Evolutionary conservation across 2,888 invertebrate species (phyloP).

Genomic region (Dolichopus griseipennis): DNA sequence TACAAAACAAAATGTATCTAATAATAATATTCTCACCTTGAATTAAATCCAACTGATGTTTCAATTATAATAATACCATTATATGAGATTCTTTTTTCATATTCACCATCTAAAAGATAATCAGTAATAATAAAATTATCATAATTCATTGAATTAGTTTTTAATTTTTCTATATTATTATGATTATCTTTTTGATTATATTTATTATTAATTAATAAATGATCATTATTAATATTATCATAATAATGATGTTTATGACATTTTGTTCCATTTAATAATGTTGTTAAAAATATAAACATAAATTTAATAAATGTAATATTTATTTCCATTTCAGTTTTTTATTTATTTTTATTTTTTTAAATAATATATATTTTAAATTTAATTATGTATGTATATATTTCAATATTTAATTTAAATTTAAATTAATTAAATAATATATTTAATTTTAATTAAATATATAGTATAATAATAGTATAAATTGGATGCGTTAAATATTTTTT

Average conservation of each 20-base stretch:
- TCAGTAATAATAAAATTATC: conserved; percentile 59
- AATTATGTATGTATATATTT: too few species aligned
- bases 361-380: too few species aligned
- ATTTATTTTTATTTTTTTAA: not conserved
- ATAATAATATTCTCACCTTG: not conserved
- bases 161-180: not conserved
- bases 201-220: not conserved
- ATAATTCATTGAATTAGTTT: conserved; percentile 27
- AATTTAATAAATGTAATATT: not conserved
- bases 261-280: not conserved
- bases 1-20: too few species aligned
- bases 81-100: conserved; percentile 55
- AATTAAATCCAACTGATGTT: conserved; percentile 48
- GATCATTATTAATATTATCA: not conserved
- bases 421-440: too few species aligned
- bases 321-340: not conserved
- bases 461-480: too few species aligned
- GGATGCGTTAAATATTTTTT: too few species aligned
- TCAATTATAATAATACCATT: conserved; percentile 59
- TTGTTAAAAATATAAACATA: not conserved
- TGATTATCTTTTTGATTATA: not conserved
- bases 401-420: too few species aligned
- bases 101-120: conserved; percentile 59
- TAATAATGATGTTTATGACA: not conserved
- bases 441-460: too few species aligned